Evolutionary conservation across 1,140 invertebrate species (phyloP).

Genomic region (Bradynema listronoti): DNA sequence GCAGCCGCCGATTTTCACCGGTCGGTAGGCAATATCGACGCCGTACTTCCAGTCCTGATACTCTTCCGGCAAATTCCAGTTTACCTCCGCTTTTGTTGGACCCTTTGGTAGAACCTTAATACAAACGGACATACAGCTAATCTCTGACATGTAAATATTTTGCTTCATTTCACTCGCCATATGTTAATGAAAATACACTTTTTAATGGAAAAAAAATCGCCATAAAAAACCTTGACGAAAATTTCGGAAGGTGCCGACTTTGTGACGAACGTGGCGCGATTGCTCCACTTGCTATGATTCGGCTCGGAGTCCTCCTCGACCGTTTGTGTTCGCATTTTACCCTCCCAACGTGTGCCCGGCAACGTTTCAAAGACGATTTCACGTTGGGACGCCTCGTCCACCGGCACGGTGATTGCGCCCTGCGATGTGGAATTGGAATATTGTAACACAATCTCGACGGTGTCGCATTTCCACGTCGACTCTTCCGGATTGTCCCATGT

Average conservation of each 20-base stretch:
- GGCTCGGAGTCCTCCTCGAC: conserved; percentile 52
- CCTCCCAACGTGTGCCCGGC: conserved; percentile 53
- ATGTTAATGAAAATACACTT: too few species aligned
- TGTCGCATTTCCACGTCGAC: conserved; percentile 55
- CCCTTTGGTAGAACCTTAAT: conserved; percentile 49
- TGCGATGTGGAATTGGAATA: conserved; percentile 38
- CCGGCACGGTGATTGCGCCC: conserved; percentile 38
- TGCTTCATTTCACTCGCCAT: too few species aligned
- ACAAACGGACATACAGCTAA: too few species aligned
- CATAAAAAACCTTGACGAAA: too few species aligned
- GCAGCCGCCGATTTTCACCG: conserved; percentile 50
- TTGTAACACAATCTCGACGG: conserved; percentile 51
- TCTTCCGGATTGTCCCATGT: conserved; percentile 52
- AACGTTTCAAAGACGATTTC: conserved; percentile 38
- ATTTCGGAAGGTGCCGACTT: conserved; percentile 50
- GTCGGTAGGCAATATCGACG: conserved; percentile 51
- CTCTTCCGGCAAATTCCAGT: conserved; percentile 51
- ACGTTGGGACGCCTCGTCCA: conserved; percentile 13
- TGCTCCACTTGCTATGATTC: conserved; percentile 47
- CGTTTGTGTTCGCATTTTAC: conserved; percentile 56
- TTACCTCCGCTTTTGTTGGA: conserved; percentile 49
- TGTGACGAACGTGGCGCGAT: conserved; percentile 45
- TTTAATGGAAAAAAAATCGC: too few species aligned
- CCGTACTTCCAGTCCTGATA: conserved; percentile 57
- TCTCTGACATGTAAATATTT: too few species aligned